Evolutionary conservation across 2,113 vertebrate species (phyloP).

Genomic region (Leptosomus discolor): DNA sequence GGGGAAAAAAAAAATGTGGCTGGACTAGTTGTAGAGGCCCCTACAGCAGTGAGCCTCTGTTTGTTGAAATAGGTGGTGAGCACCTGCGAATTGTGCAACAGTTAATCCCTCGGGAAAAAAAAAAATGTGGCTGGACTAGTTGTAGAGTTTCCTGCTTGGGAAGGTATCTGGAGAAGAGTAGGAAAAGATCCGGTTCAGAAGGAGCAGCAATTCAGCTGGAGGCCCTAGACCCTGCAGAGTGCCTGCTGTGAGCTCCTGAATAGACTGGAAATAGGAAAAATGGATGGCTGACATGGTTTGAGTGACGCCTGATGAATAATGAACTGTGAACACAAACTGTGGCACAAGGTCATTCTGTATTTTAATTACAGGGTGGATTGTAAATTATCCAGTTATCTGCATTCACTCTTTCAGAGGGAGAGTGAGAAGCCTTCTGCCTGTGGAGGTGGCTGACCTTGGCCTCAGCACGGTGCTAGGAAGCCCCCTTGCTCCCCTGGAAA

Average conservation of each 20-base stretch:
- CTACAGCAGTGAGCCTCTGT: background rate
- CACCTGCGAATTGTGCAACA: background rate
- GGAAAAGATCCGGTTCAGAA: background rate
- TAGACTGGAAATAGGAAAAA: background rate
- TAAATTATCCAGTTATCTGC: background rate
- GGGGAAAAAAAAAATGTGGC: background rate
- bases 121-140: background rate
- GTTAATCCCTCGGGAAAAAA: background rate
- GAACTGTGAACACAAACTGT: background rate
- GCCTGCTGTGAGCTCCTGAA: background rate
- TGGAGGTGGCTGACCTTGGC: background rate
- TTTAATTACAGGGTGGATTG: background rate
- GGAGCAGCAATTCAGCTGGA: background rate
- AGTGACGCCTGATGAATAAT: background rate
- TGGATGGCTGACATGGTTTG: background rate
- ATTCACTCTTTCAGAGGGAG: background rate
- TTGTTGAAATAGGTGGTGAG: background rate
- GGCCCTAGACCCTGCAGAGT: background rate
- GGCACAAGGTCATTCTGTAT: background rate
- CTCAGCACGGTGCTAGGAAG: fast-evolving
- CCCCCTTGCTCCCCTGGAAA: background rate
- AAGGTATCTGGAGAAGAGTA: background rate
- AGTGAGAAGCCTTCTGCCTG: background rate
- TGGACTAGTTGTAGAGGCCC: background rate
- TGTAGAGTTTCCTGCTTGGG: background rate